Conservation (phyloP, 2,888 invertebrate species). For the Drosophila greeni region DNA sequence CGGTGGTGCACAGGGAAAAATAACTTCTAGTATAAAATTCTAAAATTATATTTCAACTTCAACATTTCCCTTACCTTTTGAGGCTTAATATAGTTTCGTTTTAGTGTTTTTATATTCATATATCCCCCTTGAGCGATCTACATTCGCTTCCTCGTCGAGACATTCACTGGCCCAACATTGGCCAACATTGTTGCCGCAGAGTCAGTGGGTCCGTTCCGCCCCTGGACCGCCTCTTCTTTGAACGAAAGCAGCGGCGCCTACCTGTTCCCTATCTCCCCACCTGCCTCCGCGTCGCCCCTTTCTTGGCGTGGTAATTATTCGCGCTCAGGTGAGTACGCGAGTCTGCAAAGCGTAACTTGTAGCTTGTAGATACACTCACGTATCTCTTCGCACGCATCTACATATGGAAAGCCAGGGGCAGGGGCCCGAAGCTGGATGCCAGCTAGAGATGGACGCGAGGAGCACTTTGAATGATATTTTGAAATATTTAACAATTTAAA, state of each 20-base stretch:
- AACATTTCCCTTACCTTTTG: neutral
- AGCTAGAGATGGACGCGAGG: constrained; percentile 21
- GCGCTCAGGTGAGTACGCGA: constrained; percentile 75
- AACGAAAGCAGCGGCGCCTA: constrained; percentile 52
- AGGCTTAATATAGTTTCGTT: neutral
- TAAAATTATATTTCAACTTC: neutral
- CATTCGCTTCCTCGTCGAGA: constrained; percentile 50
- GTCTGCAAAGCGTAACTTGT: constrained; percentile 73
- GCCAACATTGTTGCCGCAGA: constrained; percentile 42
- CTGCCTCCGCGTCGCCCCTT: neutral
- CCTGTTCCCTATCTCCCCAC: constrained; percentile 2
- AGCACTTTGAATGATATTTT: too few species aligned
- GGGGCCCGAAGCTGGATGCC: constrained; percentile 20
- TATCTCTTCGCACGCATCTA: constrained; percentile 66
- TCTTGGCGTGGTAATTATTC: constrained; percentile 73
- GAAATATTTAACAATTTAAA: neutral
- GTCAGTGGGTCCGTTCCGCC: constrained; percentile 47
- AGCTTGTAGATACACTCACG: constrained; percentile 69
- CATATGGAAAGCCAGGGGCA: constrained; percentile 52
- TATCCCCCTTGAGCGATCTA: constrained; percentile 49
- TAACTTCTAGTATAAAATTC: too few species aligned
- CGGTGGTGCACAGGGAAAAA: constrained; percentile 8
- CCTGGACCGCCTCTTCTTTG: constrained; percentile 54
- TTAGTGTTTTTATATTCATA: constrained; percentile 1
- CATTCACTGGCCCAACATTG: constrained; percentile 54